Base-by-base conservation (phyloP, 2,113 vertebrate species). In the Thunnus maccoyii region DNA sequence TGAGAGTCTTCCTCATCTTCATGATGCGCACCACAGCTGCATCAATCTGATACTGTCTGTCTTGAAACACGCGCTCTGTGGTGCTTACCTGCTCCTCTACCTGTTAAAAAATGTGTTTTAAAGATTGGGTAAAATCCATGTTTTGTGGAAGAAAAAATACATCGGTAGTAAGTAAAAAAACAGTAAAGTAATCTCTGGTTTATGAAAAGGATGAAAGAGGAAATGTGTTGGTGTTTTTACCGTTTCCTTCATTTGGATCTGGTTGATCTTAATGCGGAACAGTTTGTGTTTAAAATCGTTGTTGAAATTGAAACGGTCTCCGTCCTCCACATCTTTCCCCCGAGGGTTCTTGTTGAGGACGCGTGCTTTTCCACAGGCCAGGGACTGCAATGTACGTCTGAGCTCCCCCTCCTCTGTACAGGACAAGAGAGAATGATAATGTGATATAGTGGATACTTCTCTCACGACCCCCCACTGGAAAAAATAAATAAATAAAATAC, bases 211-310 rank as follows among this genome's bases (percentile, higher is more conserved):
- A 16, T 15, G 0, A 18, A 51, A 60, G 2, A 61, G 51, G 27
- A 61, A 66, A 60, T 10, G 5, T 13, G 22, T 1, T 22, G 14
- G 8, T 56, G 5, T 71, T 51, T 63, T 63, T 97, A 99, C 98
- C 94, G 98, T 99, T 95, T 99, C 98, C 91, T 99, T 99, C 98
- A 99, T 99, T 92, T 99, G 98, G 92, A 99, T 99, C 96, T 99
- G 98, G 95, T 99, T 99, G 94, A 99, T 99, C 92, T 99, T 99
- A 95, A 99, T 99, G 93, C 98, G 97, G 93, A 99, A 99, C 78
- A 99, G 96, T 87, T 99, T 99, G 94, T 99, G 98, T 95, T 94
- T 97, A 91, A 99, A 99, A 90, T 99, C 98, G 58, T 96, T 96
- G 80, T 99, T 99, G 94, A 97, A 99, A 86, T 96, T 97, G 92